A percentile compares a stretch with the other conserved stretches of the same genome.
Evolutionary conservation across 2,113 vertebrate genomes (phyloP).

Genomic region (Psilopsiagon aurifrons): DNA sequence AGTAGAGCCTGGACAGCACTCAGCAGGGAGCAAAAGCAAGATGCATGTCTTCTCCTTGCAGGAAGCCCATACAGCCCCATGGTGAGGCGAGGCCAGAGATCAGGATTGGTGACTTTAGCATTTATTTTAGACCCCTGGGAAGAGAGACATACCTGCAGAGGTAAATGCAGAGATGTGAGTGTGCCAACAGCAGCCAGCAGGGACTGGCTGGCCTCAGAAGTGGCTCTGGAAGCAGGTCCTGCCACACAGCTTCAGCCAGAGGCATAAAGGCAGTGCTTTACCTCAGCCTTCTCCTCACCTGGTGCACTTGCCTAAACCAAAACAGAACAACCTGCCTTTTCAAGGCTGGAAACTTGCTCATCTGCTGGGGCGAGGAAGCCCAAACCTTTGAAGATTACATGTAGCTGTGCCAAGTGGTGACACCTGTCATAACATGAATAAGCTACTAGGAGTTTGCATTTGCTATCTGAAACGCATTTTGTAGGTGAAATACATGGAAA

Average conservation of each 20-base stretch:
- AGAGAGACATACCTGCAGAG: neutral
- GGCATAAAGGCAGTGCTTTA: neutral
- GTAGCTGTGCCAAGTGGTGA: neutral
- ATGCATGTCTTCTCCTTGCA: neutral
- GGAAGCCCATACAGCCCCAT: neutral
- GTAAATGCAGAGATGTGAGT: neutral
- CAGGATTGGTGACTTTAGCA: neutral
- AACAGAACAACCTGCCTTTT: neutral
- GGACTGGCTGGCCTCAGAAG: neutral
- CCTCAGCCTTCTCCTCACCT: neutral
- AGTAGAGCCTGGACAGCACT: neutral
- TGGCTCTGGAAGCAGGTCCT: neutral
- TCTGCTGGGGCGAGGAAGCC: neutral
- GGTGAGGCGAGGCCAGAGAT: neutral
- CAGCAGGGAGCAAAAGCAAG: neutral
- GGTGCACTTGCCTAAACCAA: neutral
- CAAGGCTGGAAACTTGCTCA: slow-evolving; percentile 28
- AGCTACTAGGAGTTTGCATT: neutral
- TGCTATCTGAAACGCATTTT: slow-evolving; percentile 1
- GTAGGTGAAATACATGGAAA: slow-evolving; percentile 26
- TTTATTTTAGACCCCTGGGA: neutral
- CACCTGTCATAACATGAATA: slow-evolving; percentile 42
- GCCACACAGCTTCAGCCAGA: neutral
- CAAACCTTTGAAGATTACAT: neutral
- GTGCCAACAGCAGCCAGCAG: neutral